These are phyloP conservation scores for Mormyrus lacerda DNA, from an alignment of 2,113 vertebrate genomes.

Conservation along the genomic window DNA sequence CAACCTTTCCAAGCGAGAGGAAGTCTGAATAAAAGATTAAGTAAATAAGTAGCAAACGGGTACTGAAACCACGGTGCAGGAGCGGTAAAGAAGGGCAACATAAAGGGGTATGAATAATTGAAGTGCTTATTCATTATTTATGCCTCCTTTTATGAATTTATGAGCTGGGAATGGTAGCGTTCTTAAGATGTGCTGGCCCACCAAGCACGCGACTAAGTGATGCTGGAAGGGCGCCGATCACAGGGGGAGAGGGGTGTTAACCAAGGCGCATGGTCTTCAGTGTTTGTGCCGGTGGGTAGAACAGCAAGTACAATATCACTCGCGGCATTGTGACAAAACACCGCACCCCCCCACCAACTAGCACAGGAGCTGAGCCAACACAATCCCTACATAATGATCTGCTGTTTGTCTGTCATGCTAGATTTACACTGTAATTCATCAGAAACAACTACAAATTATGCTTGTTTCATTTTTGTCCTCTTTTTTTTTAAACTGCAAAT, in stretches of 20 bases:
- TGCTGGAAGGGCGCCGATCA: not conserved
- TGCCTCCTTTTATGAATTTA: conserved; percentile 50
- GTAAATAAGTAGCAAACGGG: conserved; percentile 54
- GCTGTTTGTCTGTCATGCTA: not conserved
- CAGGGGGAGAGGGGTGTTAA: not conserved
- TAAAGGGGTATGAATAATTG: conserved; percentile 57
- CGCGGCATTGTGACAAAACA: not conserved
- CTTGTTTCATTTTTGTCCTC: not conserved
- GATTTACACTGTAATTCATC: not conserved
- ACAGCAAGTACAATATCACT: not conserved
- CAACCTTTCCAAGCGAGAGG: conserved; percentile 19
- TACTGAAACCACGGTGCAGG: conserved; percentile 51
- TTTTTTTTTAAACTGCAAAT: not conserved
- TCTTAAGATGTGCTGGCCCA: not conserved
- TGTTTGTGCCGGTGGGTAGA: not conserved
- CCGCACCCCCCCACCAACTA: not conserved
- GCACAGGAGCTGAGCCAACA: not conserved
- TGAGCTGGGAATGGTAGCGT: conserved; percentile 28
- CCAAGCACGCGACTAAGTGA: not conserved
- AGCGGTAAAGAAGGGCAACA: conserved; percentile 48
- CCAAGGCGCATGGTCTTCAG: not conserved
- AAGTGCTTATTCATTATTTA: conserved; percentile 52
- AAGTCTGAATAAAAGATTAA: conserved; percentile 54
- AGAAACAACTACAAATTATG: not conserved
- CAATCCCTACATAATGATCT: not conserved